Evolutionary conservation across 2,113 vertebrate species (phyloP).

Genomic region (Himantopus leucocephalus): DNA sequence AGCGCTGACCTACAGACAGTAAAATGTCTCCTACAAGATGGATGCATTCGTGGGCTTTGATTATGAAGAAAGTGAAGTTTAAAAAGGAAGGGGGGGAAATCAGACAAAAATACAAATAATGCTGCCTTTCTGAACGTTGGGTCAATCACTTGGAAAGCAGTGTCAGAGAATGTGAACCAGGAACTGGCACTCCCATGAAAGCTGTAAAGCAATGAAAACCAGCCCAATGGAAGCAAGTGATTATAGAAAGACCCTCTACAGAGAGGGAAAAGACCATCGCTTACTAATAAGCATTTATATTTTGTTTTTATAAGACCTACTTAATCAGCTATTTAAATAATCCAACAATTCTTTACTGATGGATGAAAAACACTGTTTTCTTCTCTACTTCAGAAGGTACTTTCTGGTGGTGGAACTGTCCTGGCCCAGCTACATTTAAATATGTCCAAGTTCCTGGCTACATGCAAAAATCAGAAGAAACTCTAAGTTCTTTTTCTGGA

Average conservation of each 20-base stretch:
- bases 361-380: neutral
- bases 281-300: neutral
- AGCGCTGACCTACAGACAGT: neutral
- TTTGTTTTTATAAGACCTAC: neutral
- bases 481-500: neutral
- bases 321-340: neutral
- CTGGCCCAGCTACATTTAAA: neutral
- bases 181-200: neutral
- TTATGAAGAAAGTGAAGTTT: neutral
- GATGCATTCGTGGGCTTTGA: neutral
- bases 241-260: neutral
- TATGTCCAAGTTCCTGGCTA: neutral
- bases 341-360: neutral
- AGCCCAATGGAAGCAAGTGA: neutral
- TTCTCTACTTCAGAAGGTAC: neutral
- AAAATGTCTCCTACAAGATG: neutral
- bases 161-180: neutral
- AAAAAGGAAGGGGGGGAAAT: neutral
- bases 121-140: neutral
- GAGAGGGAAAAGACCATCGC: neutral
- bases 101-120: neutral
- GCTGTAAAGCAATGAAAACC: neutral
- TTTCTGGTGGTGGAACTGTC: neutral
- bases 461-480: neutral
- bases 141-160: neutral